These are phyloP conservation scores for Momotus momota DNA, from an alignment of 2,797 vertebrate species.

Conservation along the genomic window DNA sequence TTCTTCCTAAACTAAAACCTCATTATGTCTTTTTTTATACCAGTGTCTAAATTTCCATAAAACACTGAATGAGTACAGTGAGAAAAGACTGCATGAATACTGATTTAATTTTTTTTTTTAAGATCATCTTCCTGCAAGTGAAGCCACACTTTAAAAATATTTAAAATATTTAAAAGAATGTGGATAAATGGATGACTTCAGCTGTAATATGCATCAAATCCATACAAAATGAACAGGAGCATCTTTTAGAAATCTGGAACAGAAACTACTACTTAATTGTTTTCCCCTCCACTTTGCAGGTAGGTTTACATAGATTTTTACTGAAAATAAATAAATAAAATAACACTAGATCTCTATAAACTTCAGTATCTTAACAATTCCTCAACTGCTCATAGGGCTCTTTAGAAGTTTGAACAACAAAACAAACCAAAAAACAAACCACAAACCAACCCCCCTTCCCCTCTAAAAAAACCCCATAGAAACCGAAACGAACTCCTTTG, in stretches of 20 bases:
- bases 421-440: background rate
- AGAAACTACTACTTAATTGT: background rate
- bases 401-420: background rate
- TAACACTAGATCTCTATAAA: background rate
- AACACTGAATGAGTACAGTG: background rate
- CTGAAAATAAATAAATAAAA: background rate
- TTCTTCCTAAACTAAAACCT: conserved; percentile 64
- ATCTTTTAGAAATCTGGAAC: background rate
- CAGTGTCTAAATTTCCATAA: conserved; percentile 26
- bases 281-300: background rate
- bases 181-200: background rate
- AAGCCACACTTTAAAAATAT: background rate
- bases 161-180: background rate
- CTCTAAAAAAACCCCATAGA: background rate
- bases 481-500: background rate
- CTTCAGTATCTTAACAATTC: background rate
- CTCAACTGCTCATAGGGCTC: background rate
- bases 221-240: background rate
- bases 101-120: background rate
- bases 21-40: background rate
- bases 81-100: background rate
- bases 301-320: background rate
- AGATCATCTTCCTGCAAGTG: background rate
- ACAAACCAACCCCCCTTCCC: background rate
- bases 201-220: background rate